Evolutionary conservation across 2,113 vertebrate species (phyloP), one percentile per base, ranked within the genome.

Genomic region (Tyrannus savana): DNA sequence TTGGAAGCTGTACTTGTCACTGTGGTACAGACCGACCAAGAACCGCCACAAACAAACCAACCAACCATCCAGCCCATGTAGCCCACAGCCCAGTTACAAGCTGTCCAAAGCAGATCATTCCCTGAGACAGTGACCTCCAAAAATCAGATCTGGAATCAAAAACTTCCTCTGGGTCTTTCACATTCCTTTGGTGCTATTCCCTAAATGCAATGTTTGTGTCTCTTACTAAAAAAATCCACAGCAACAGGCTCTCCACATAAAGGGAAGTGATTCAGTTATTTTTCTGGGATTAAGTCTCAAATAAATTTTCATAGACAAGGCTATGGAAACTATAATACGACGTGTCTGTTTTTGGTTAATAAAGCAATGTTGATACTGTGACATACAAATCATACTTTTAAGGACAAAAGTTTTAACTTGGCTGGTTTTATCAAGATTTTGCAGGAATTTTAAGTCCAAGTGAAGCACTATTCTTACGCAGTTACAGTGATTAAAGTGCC

Each of bases 131-230:
- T 30, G 68, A 79, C 92, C 81, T 89, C 83, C 56, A 56, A 68
- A 89, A 84, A 37, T 59, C 79, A 77, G 80, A 69, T 44, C 60
- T 86, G 85, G 67, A 92, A 90, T 87, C 59, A 94, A 93, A 94
- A 93, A 56, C 55, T 88, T 96, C 68, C 87, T 59, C 44, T 27
- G 82, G 79, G 75, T 90, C 52, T 59, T 93, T 83, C 72, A 47
- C 84, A 83, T 95, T 94, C 93, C 77, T 93, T 75, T 68, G 33
- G 79, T 90, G 37, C 60, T 46, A 33, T 79, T 93, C 74, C 78
- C 83, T 84, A 64, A 81, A 78, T 3, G 31, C 58, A 76, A 41
- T 73, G 82, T 81, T 95, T 93, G 47, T 90, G 68, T 72, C 24
- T 14, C 87, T 93, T 72, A 30, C 71, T 89, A 66, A 77, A 91